Evolutionary conservation across 2,113 vertebrate genomes (phyloP), one percentile per base, ranked within the genome.

Genomic region (Ptychochromis oligacanthus): DNA sequence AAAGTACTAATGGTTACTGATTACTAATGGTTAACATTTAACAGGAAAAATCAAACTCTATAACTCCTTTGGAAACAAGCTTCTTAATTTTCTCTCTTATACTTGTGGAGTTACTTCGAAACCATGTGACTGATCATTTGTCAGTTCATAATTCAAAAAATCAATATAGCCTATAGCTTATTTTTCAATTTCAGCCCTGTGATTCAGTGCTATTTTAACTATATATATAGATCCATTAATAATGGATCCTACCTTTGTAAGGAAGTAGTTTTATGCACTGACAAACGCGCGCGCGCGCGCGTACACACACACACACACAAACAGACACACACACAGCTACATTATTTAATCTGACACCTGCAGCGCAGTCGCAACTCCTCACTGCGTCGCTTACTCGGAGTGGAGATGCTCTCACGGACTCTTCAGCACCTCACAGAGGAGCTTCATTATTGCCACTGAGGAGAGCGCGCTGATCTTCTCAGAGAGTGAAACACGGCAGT

Each of bases 321-420:
- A 9, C 36, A 20, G 54, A 43, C 36, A 7, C 20, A 7, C 77
- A 52, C n/a, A 26, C 26, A 54, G 12, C 6, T 7, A 13, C 34
- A 9, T 56, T 56, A 40, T 43, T 78, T 22, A 15, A 70, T 9
- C 14, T 54, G 46, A 58, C 62, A 82, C 4, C 36, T 61, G 74
- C 46, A 75, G 40, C 38, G 65, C 70, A 36, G 38, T 58, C 31
- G 67, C 88, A 60, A 14, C 56, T 83, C 70, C 49, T 10, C 59
- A 28, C 36, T 52, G 36, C 55, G 6, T 26, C 55, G 46, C 46
- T 1, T 81, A 46, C 40, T 26, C 10, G 2, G 72, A 38, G 52
- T 11, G 80, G n/a, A 34, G 49, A 75, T 52, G 74, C 75, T 62
- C 80, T 22, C 40, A 7, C n/a, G 15, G 3, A 22, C 77, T 62